phyloP scores from a whole-genome alignment of 2,888 invertebrate species.

The Rhabditoides inermis region DNA sequence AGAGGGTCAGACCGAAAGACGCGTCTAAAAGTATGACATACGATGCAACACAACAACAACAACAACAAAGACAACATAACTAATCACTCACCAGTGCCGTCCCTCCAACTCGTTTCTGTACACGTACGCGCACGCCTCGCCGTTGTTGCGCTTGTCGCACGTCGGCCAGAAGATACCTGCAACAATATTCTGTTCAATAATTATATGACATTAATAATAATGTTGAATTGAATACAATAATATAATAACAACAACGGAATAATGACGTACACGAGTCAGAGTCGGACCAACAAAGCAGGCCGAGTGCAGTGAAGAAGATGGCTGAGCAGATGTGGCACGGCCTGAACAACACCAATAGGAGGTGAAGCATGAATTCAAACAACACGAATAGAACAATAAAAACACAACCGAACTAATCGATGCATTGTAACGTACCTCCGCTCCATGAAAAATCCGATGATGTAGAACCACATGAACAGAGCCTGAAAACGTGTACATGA shows the following conservation, averaged over 20 bases:
- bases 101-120: slow-evolving; percentile 14
- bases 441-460: slow-evolving; percentile 91
- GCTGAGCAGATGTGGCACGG: slow-evolving; percentile 94
- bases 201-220: no score
- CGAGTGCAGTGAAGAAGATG: slow-evolving; percentile 83
- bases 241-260: no score
- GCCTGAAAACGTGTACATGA: no score
- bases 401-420: neutral
- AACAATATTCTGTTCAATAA: neutral
- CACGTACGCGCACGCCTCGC: slow-evolving; percentile 38
- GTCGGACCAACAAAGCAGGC: slow-evolving; percentile 89
- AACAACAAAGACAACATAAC: no score
- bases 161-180: slow-evolving; percentile 73
- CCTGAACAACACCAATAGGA: slow-evolving; percentile 56
- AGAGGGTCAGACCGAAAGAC: no score
- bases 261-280: slow-evolving; percentile 76
- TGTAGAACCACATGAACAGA: slow-evolving; percentile 90
- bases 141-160: slow-evolving; percentile 38
- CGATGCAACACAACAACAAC: no score
- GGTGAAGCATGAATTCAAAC: neutral
- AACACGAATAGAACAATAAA: slow-evolving; percentile 2
- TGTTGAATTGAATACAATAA: no score
- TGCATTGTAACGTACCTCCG: slow-evolving; percentile 55
- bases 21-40: no score
- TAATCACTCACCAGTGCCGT: no score